Base-by-base conservation (phyloP, 2,797 vertebrate species). In the Aselliscus stoliczkanus region DNA sequence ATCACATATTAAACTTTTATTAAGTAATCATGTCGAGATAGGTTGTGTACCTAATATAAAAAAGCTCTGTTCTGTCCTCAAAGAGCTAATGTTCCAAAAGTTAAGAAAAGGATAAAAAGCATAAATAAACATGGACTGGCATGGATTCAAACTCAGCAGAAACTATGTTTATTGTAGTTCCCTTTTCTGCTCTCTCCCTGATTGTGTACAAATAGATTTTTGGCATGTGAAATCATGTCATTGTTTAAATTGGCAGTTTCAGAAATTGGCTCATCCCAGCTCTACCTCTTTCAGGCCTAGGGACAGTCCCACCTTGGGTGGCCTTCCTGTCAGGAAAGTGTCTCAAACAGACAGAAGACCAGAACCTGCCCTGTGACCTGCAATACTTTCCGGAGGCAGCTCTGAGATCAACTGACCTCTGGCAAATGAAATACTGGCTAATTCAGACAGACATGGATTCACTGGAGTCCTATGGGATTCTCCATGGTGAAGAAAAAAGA, bases 191-290 rank as follows among this genome's bases (percentile, higher is more conserved):
- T 81, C 31, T 37, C 54, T 70, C 44, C 27, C 31, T 70, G 18
- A n/a, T 34, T 76, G 27, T 64, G n/a, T 90, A 85, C 86, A 94
- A 52, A 52, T 34, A 88, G 58, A 75, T 50, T 67, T 84, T 75
- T 86, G 94, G 84, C 79, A 58, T 31, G 6, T 77, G 69, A 62
- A 75, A 75, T 62, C 34, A 54, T 81, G 31, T 44, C 54, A 73
- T 69, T 93, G 85, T 82, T 90, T 90, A 93, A 90, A 90, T 64
- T 86, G 80, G 75, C 81, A 62, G 52, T 93, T 86, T 81, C 18
- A 17, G 60, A 86, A 86, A 69, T 34, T 69, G 80, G 23, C 52
- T 90, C 39, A 73, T 62, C 37, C 50, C 31, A 47, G n/a, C 23
- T 90, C 34, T n/a, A 58, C 39, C 69, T 93, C 73, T 89, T 69